These are phyloP conservation scores for Alosa sapidissima DNA, from an alignment of 2,797 vertebrate genomes.

Conservation along the genomic window DNA sequence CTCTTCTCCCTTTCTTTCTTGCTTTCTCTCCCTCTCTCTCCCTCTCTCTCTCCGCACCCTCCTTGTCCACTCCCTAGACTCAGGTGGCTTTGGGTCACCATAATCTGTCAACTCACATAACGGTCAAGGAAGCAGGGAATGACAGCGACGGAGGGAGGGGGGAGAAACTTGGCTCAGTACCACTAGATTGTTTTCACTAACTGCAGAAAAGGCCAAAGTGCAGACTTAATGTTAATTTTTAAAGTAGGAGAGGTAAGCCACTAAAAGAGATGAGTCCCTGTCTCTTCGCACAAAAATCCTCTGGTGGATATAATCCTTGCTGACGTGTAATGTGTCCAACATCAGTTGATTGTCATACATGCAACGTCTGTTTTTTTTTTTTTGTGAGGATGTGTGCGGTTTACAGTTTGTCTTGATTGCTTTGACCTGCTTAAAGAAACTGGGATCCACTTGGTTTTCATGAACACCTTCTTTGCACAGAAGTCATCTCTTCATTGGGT, in stretches of 20 bases:
- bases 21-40: constrained; percentile 36
- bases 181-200: constrained; percentile 11
- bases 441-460: no score
- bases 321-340: neutral
- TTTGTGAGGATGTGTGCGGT: neutral
- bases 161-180: constrained; percentile 27
- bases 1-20: constrained; percentile 27
- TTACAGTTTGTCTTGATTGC: no score
- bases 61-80: constrained; percentile 61
- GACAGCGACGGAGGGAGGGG: constrained; percentile 47
- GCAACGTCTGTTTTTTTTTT: neutral
- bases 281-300: neutral
- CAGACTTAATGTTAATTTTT: neutral
- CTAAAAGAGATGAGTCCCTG: constrained; percentile 29
- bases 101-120: constrained; percentile 73
- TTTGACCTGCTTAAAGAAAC: no score
- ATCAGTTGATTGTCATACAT: neutral
- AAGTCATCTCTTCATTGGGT: no score
- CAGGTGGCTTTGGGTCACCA: constrained; percentile 73
- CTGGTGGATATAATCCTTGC: neutral
- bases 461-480: no score
- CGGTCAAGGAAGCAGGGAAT: constrained; percentile 59
- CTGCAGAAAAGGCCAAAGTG: neutral
- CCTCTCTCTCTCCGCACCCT: constrained; percentile 24
- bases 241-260: neutral